Evolutionary conservation across 1,140 invertebrate genomes (phyloP).

Genomic region (Dinothrombium tinctorium): DNA sequence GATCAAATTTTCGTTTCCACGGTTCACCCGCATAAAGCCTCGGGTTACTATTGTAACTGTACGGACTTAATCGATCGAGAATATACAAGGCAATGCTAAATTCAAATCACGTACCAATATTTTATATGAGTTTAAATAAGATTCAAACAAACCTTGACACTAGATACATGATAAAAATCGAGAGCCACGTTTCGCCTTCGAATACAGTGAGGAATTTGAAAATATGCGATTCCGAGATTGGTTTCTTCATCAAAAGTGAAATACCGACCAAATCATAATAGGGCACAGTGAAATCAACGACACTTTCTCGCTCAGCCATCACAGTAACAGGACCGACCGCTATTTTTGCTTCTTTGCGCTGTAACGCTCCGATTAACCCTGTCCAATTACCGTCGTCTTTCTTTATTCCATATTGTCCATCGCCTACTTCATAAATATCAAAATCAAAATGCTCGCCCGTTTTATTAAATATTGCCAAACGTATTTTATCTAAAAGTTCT

Average conservation of each 20-base stretch:
- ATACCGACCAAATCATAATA: conserved; percentile 87
- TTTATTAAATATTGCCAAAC: neutral
- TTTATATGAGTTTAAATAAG: conserved; percentile 1
- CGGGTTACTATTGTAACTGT: conserved; percentile 61
- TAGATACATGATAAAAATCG: conserved; percentile 80
- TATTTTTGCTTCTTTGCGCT: conserved; percentile 72
- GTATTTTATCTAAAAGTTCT: conserved; percentile 50
- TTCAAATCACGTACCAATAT: neutral
- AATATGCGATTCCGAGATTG: conserved; percentile 50
- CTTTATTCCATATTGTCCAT: conserved; percentile 51
- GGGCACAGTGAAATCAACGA: conserved; percentile 80
- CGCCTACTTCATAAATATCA: conserved; percentile 17
- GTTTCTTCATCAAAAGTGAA: conserved; percentile 65
- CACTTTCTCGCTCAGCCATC: conserved; percentile 79
- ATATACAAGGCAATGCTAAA: conserved; percentile 77
- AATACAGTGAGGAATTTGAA: conserved; percentile 93
- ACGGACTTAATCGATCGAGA: conserved; percentile 87
- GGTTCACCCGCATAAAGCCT: conserved; percentile 77
- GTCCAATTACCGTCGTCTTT: conserved; percentile 48
- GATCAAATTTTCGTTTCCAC: conserved; percentile 76
- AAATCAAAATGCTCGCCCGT: no score
- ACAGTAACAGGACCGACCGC: conserved; percentile 63
- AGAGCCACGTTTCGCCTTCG: conserved; percentile 85
- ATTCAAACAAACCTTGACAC: conserved; percentile 29
- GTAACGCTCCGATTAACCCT: conserved; percentile 69